These are phyloP conservation scores for Patagioenas fasciata DNA, from an alignment of 2,113 vertebrate species.

Conservation along the genomic window DNA sequence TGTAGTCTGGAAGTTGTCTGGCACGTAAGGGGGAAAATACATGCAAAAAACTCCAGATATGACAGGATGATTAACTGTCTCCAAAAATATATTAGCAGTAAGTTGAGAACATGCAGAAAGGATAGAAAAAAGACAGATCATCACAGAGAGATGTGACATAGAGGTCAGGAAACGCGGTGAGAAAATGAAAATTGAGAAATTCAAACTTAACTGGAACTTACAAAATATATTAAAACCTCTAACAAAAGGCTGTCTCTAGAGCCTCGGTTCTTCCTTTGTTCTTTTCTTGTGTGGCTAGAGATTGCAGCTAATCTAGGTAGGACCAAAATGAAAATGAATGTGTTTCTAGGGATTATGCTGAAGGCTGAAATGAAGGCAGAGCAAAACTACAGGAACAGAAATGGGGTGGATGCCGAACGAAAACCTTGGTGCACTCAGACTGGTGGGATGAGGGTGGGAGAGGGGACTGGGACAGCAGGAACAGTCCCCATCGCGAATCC, in stretches of 20 bases:
- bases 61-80: not conserved
- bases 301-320: not conserved
- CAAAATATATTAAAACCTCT: not conserved
- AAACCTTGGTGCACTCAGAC: accelerated
- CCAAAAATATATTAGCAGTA: not conserved
- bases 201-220: not conserved
- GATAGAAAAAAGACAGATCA: not conserved
- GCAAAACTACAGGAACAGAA: not conserved
- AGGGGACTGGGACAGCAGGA: not conserved
- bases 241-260: not conserved
- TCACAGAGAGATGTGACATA: not conserved
- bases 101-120: not conserved
- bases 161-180: not conserved
- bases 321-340: not conserved
- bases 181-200: not conserved
- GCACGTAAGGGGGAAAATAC: not conserved
- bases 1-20: not conserved
- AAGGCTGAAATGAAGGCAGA: not conserved
- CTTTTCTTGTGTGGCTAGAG: not conserved
- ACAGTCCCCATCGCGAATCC: not conserved
- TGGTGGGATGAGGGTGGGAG: not conserved
- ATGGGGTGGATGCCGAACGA: not conserved
- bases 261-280: not conserved
- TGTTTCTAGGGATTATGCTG: not conserved
- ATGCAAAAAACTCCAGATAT: not conserved